Percentiles rank a stretch among this genome's conserved stretches.
Conservation (phyloP, 2,797 vertebrate genomes). For the Macropus fuliginosus region DNA sequence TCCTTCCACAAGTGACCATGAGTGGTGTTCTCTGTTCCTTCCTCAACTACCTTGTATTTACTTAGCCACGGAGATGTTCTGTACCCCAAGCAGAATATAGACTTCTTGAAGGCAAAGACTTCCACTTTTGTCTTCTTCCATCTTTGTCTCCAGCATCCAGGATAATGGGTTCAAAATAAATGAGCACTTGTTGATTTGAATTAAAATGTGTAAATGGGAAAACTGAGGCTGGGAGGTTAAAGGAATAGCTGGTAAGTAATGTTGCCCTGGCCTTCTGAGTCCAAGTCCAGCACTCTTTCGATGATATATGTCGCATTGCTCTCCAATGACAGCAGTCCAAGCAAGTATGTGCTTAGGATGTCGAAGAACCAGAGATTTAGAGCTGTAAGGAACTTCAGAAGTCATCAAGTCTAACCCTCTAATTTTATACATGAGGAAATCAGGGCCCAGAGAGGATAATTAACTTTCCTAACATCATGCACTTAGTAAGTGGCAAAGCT, state of each 20-base stretch:
- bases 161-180: not conserved
- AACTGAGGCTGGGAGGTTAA: not conserved
- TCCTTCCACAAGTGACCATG: not conserved
- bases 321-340: not conserved
- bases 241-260: not conserved
- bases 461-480: not conserved
- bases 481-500: not conserved
- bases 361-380: not conserved
- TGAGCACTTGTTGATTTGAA: not conserved
- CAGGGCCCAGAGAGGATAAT: not conserved
- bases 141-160: not conserved
- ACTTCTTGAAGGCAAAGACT: not conserved
- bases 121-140: not conserved
- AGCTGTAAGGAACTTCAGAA: not conserved
- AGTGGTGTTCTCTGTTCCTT: not conserved
- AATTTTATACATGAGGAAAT: not conserved
- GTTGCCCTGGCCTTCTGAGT: not conserved
- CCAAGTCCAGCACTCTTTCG: not conserved
- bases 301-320: not conserved
- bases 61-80: not conserved
- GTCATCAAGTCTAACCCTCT: not conserved
- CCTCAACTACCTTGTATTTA: not conserved
- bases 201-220: not conserved
- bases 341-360: not conserved
- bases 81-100: not conserved